Conservation (phyloP, 2,797 vertebrate species). For the Leucoraja ocellata region DNA sequence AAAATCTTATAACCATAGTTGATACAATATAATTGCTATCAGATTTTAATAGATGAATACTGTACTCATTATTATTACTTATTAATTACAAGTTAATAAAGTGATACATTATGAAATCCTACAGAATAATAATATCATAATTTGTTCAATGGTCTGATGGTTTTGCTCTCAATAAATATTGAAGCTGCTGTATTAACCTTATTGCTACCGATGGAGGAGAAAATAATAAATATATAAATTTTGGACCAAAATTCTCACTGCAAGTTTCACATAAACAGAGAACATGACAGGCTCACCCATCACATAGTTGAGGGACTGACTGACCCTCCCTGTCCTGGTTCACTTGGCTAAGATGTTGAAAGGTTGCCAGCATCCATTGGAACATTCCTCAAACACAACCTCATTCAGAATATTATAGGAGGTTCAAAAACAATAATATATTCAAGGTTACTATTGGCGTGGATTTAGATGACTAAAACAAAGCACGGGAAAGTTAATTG, state of each 20-base stretch:
- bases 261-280: background rate
- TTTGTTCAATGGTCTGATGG: background rate
- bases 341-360: background rate
- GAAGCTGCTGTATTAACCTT: background rate
- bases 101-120: background rate
- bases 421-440: background rate
- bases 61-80: background rate
- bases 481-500: background rate
- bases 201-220: background rate
- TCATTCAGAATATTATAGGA: background rate
- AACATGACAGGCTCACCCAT: background rate
- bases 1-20: background rate
- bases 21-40: background rate
- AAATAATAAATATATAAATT: background rate
- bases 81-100: background rate
- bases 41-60: background rate
- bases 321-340: background rate
- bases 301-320: too few species aligned
- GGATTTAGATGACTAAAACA: too few species aligned
- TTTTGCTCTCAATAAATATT: background rate
- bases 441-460: background rate
- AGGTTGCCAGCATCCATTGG: background rate
- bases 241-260: background rate
- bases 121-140: background rate
- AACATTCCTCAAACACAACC: slow-evolving; percentile 7